A percentile compares a stretch with the other conserved stretches of the same genome.
These are phyloP conservation scores for Microtus montanus DNA, from an alignment of 2,113 vertebrate genomes.

Conservation along the genomic window DNA sequence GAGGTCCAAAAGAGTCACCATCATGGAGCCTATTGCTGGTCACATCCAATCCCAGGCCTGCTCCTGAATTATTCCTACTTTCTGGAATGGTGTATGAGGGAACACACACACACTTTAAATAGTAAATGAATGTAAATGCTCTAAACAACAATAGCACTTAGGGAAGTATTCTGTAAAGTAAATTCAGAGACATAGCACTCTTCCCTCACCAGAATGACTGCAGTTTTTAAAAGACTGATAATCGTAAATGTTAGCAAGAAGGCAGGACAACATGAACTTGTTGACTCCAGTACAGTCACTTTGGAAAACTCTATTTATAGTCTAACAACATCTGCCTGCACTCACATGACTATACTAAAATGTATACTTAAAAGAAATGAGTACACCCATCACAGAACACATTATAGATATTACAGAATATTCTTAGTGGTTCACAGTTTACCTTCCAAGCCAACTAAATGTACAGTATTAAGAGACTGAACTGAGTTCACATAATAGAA, in stretches of 20 bases:
- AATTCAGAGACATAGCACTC: background rate
- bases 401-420: background rate
- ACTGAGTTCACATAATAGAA: background rate
- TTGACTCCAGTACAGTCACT: background rate
- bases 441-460: background rate
- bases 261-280: background rate
- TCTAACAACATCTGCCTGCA: background rate
- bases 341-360: background rate
- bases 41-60: background rate
- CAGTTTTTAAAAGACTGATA: background rate
- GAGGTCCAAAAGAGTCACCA: background rate
- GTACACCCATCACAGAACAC: background rate
- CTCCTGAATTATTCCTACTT: background rate
- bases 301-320: background rate
- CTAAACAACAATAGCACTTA: background rate
- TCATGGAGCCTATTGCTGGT: background rate
- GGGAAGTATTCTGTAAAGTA: background rate
- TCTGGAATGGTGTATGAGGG: background rate
- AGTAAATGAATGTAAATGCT: background rate
- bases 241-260: background rate
- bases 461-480: background rate
- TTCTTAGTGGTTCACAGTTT: background rate
- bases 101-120: background rate
- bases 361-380: background rate
- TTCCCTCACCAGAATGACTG: background rate